Conservation (phyloP, 2,797 vertebrate genomes). For the Poeciliopsis presidionis region DNA sequence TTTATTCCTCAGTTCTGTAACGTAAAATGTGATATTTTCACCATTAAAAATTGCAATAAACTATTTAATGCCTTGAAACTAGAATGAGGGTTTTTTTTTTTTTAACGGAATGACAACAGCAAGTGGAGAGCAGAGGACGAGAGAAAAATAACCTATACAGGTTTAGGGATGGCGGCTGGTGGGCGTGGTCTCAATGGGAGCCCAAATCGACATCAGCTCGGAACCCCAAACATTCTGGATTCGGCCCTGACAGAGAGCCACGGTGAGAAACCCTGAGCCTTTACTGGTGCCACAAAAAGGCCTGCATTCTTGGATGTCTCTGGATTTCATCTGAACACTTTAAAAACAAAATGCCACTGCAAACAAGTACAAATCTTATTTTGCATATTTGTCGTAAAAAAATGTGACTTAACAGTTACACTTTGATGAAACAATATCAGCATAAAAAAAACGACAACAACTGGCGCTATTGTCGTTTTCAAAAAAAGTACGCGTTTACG, state of each 20-base stretch:
- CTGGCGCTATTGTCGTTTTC: neutral
- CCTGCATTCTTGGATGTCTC: neutral
- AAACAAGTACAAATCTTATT: neutral
- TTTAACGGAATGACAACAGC: neutral
- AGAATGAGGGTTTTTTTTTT: neutral
- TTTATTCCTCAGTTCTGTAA: neutral
- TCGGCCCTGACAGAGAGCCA: neutral
- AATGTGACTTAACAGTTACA: slow-evolving; percentile 1
- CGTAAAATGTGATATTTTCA: neutral
- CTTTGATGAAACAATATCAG: neutral
- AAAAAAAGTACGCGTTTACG: neutral
- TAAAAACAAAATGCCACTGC: neutral
- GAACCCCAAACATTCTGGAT: neutral
- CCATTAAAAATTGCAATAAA: neutral
- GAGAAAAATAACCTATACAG: neutral
- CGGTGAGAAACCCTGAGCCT: neutral
- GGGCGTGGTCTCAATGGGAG: neutral
- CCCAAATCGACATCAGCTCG: neutral
- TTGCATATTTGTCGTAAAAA: neutral
- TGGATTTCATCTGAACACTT: neutral
- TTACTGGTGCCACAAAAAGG: neutral
- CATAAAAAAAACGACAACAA: neutral
- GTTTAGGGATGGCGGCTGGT: neutral
- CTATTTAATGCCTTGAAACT: neutral
- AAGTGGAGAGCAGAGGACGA: neutral